Conservation (phyloP, 2,797 vertebrate genomes). For the Silurus aristotelis region DNA sequence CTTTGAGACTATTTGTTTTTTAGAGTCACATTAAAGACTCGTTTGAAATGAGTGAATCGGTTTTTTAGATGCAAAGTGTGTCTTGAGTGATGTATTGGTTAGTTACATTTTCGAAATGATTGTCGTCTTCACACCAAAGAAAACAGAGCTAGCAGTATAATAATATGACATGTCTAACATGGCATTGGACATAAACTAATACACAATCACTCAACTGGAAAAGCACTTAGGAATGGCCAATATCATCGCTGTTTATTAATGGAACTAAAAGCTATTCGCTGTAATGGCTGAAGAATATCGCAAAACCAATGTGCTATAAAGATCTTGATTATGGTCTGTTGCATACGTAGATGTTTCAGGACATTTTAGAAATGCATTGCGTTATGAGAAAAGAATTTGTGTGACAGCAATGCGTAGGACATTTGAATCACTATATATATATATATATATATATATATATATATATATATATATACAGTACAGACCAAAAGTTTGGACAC, state of each 20-base stretch:
- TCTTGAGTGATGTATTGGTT: neutral
- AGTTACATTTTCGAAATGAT: neutral
- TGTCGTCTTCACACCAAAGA: neutral
- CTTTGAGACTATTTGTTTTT: too few relatives aligned
- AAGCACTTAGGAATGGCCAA: neutral
- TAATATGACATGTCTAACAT: neutral
- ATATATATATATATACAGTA: too few relatives aligned
- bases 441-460: too few relatives aligned
- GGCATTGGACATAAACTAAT: neutral
- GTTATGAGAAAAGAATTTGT: neutral
- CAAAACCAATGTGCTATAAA: neutral
- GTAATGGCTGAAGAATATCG: conserved; percentile 1
- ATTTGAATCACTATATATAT: too few relatives aligned
- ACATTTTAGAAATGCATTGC: neutral
- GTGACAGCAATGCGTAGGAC: neutral
- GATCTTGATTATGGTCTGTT: neutral
- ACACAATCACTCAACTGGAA: neutral
- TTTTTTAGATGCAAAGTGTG: neutral
- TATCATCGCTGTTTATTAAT: neutral
- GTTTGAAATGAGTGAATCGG: too few relatives aligned
- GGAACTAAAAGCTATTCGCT: conserved; percentile 10
- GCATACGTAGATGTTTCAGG: too few relatives aligned
- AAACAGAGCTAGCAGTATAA: neutral
- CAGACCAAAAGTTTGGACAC: too few relatives aligned
- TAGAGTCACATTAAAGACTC: too few relatives aligned